Evolutionary conservation across 2,888 invertebrate species (phyloP), one percentile per base, ranked within the genome.

Genomic region (Drosophila nr. fundita): DNA sequence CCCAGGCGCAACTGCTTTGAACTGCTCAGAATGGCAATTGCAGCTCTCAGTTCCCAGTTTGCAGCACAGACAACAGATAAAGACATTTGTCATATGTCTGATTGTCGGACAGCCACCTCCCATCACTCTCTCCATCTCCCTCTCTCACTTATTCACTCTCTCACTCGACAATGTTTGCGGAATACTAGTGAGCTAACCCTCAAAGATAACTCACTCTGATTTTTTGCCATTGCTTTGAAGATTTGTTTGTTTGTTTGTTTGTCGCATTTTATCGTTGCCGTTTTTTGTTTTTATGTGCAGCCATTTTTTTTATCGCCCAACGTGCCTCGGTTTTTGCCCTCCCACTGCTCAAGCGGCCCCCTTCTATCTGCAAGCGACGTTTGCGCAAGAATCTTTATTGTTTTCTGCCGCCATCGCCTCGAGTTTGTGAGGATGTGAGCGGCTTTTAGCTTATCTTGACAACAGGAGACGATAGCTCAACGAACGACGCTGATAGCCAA

Each of bases 331-430:
- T 57, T 68, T 53, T 30, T 54, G n/a, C 29, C 53, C 38, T 27
- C 30, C 50, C 34, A 58, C 24, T 49, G 24, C 15, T 61, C 42
- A 54, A 59, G 50, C 60, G 65, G 32, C 63, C 52, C 59, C 48
- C 75, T 64, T 77, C 83, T 83, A 79, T 87, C 81, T 79, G 62
- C 48, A 54, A 66, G 77, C 84, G 72, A 79, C 84, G 70, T 79
- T 88, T 84, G 45, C 82, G 84, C 79, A 79, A 82, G 80, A 81
- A 78, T 87, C 89, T 83, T 87, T 89, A 87, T 87, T 87, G 89
- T 87, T 89, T 88, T 86, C 71, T 66, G 69, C 60, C 53, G 76
- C 58, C 74, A 64, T 58, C 62, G 80, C 67, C 70, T 73, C 27
- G 65, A 72, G 80, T 70, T 80, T 32, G 32, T 32, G 32, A 10